phyloP scores from a whole-genome alignment of 2,113 vertebrate species.

The Hemiprocne comata region DNA sequence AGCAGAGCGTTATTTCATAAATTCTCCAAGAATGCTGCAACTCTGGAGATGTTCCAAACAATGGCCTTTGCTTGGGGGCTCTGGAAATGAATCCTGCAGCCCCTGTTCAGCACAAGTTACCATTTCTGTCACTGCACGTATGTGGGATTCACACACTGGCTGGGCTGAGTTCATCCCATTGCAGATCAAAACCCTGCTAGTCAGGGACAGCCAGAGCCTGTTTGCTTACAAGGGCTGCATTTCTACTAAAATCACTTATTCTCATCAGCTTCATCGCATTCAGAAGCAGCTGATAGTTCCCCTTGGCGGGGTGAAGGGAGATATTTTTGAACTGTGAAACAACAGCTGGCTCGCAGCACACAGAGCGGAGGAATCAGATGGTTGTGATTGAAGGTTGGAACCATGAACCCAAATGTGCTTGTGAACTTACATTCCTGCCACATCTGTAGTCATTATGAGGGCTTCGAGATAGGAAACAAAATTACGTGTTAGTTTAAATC shows the following conservation, averaged over 20 bases:
- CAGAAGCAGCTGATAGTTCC: not conserved
- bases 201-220: not conserved
- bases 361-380: not conserved
- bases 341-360: not conserved
- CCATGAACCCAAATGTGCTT: not conserved
- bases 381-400: not conserved
- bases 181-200: not conserved
- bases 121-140: not conserved
- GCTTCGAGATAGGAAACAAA: not conserved
- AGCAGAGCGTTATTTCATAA: not conserved
- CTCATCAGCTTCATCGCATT: not conserved
- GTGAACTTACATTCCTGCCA: not conserved
- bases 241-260: not conserved
- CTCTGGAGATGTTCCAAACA: not conserved
- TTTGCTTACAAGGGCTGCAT: not conserved
- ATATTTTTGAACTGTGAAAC: constrained; percentile 7
- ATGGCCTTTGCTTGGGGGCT: not conserved
- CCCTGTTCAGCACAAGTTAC: not conserved
- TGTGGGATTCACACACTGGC: not conserved
- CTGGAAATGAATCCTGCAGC: not conserved
- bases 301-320: not conserved
- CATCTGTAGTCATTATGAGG: not conserved
- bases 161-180: not conserved
- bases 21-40: not conserved
- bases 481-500: not conserved